Evolutionary conservation across 2,888 invertebrate species (phyloP).

Genomic region (Leptinotarsa juncta): DNA sequence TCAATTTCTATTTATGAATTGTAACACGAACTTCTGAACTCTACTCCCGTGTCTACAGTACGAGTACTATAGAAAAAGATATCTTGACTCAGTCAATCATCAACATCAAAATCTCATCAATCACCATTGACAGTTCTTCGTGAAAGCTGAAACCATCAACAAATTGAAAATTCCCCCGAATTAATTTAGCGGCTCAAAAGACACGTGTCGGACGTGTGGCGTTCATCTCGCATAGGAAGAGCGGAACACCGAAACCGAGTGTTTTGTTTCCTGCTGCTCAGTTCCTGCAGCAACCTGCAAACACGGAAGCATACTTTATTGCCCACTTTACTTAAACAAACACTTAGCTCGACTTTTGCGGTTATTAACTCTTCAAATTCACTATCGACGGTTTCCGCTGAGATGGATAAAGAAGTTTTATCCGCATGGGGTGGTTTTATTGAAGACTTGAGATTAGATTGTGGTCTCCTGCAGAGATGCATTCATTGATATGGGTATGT

Average conservation of each 20-base stretch:
- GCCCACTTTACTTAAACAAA: slow-evolving; percentile 51
- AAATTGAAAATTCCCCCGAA: slow-evolving; percentile 51
- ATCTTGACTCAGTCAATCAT: background rate
- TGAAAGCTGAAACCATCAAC: slow-evolving; percentile 38
- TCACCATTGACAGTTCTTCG: slow-evolving; percentile 16
- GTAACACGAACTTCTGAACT: too few species aligned
- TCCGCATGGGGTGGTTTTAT: slow-evolving; percentile 36
- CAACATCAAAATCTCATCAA: slow-evolving; percentile 23
- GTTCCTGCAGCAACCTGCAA: slow-evolving; percentile 33
- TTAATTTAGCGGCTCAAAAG: slow-evolving; percentile 57
- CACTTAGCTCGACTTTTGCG: slow-evolving; percentile 55
- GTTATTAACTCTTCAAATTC: slow-evolving; percentile 54
- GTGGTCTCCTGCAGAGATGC: background rate
- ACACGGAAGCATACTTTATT: slow-evolving; percentile 46
- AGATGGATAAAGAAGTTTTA: slow-evolving; percentile 29
- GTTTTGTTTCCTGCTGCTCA: slow-evolving; percentile 48
- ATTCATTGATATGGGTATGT: background rate
- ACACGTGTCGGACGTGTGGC: slow-evolving; percentile 50
- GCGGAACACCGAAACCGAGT: slow-evolving; percentile 39
- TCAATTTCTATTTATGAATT: too few species aligned
- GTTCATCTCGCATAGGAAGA: slow-evolving; percentile 42
- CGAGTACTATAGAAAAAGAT: too few species aligned
- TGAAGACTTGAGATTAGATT: slow-evolving; percentile 18
- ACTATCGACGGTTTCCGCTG: slow-evolving; percentile 38
- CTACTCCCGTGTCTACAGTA: too few species aligned